Evolutionary conservation across 2,888 invertebrate species (phyloP).

Genomic region (Phrixothrix hirtus): DNA sequence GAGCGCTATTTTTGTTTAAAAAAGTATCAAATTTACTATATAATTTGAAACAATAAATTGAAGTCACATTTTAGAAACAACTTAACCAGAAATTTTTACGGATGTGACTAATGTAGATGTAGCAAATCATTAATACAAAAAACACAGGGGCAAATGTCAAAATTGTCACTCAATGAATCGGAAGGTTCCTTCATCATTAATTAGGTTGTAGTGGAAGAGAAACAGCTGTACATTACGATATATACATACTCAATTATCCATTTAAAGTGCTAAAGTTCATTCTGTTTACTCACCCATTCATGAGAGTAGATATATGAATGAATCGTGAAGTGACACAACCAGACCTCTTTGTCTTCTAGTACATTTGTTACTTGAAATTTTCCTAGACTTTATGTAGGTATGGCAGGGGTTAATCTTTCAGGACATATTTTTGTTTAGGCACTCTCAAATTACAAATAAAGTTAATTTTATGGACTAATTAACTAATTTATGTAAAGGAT

Average conservation of each 20-base stretch:
- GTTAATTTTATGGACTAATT: too few species aligned
- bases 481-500: too few species aligned
- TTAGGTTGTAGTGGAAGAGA: constrained; percentile 18
- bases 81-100: neutral
- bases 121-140: constrained; percentile 17
- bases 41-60: neutral
- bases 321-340: constrained; percentile 30
- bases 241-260: constrained; percentile 35
- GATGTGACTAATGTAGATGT: constrained; percentile 8
- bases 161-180: constrained; percentile 23
- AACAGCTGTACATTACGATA: constrained; percentile 28
- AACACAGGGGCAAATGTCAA: constrained; percentile 20
- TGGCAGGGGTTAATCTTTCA: too few species aligned
- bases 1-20: too few species aligned
- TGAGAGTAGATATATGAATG: constrained; percentile 30
- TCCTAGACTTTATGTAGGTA: constrained; percentile 3
- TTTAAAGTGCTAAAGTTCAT: constrained; percentile 38
- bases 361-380: constrained; percentile 24
- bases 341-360: constrained; percentile 25
- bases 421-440: too few species aligned
- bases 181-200: constrained; percentile 15
- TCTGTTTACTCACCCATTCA: constrained; percentile 38
- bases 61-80: too few species aligned
- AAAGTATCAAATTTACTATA: neutral
- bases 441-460: too few species aligned